Evolutionary conservation across 2,888 invertebrate genomes (phyloP).

Genomic region (Drosophila stalkeri): DNA sequence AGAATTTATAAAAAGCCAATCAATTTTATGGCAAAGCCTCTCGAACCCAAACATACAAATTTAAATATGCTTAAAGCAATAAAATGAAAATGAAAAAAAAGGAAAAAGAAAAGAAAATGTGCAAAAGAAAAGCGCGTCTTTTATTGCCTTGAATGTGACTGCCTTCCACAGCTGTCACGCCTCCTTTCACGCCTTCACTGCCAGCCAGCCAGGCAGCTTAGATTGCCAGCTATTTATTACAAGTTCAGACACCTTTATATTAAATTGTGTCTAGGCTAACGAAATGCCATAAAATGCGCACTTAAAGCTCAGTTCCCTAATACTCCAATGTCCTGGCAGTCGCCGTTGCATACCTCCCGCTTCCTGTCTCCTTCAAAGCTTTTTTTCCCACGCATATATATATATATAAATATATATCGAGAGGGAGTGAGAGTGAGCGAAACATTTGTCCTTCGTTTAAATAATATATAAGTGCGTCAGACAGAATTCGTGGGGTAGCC

Average conservation of each 20-base stretch:
- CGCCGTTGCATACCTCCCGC: not conserved
- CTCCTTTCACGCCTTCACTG: not conserved
- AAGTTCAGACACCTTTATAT: slow-evolving; percentile 76
- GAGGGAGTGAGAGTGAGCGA: slow-evolving; percentile 6
- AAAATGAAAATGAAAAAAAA: not conserved
- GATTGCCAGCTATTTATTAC: slow-evolving; percentile 63
- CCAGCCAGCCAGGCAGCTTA: slow-evolving; percentile 2
- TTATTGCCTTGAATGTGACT: slow-evolving; percentile 22
- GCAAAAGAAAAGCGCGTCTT: slow-evolving; percentile 28
- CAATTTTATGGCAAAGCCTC: slow-evolving; percentile 70
- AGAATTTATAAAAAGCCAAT: slow-evolving; percentile 68
- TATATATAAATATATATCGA: not conserved
- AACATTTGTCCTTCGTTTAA: slow-evolving; percentile 67
- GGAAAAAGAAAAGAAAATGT: not conserved
- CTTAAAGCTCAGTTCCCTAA: slow-evolving; percentile 63
- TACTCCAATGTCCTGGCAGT: slow-evolving; percentile 10
- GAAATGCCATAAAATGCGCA: slow-evolving; percentile 72
- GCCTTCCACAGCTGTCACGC: not conserved
- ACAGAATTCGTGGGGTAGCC: slow-evolving; percentile 43
- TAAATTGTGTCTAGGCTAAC: slow-evolving; percentile 70
- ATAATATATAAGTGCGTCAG: slow-evolving; percentile 75
- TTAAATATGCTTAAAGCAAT: slow-evolving; percentile 26
- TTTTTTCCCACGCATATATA: slow-evolving; percentile 73
- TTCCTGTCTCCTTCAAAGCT: not conserved
- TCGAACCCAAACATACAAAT: slow-evolving; percentile 23